Percentiles rank a stretch among this genome's conserved stretches.
Evolutionary conservation across 2,888 invertebrate species (phyloP).

Genomic region (Tenthredo mesomela): DNA sequence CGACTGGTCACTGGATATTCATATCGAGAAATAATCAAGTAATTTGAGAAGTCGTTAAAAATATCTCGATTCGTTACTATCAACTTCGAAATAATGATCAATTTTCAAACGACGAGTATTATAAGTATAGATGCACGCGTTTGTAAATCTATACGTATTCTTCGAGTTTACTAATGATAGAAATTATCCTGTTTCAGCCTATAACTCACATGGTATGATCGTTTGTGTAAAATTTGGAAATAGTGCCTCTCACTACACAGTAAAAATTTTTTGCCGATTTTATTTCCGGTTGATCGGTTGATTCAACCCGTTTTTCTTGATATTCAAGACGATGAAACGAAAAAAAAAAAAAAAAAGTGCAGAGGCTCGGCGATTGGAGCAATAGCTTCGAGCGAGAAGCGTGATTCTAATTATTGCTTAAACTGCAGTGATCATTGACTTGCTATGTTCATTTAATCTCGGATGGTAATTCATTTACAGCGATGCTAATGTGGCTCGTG

Average conservation of each 20-base stretch:
- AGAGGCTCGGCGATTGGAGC: neutral
- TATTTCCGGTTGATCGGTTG: neutral
- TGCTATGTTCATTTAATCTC: neutral
- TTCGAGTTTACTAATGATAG: neutral
- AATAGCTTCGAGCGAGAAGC: neutral
- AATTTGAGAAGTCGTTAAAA: neutral
- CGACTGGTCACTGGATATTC: neutral
- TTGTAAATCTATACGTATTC: neutral
- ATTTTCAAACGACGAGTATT: neutral
- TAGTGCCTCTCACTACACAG: neutral
- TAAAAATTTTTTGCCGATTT: neutral
- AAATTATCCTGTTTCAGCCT: neutral
- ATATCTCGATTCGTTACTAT: neutral
- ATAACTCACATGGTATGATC: neutral
- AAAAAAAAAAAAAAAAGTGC: neutral
- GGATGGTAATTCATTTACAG: neutral
- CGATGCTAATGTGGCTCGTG: constrained; percentile 8
- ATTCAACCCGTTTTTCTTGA: neutral
- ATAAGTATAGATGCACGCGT: neutral
- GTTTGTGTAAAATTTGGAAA: neutral
- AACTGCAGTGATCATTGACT: neutral
- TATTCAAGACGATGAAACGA: neutral
- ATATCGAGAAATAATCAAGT: neutral
- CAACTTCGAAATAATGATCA: neutral
- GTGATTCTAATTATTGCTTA: neutral